Conservation (phyloP, 2,797 vertebrate species). For the Pristis pectinata region DNA sequence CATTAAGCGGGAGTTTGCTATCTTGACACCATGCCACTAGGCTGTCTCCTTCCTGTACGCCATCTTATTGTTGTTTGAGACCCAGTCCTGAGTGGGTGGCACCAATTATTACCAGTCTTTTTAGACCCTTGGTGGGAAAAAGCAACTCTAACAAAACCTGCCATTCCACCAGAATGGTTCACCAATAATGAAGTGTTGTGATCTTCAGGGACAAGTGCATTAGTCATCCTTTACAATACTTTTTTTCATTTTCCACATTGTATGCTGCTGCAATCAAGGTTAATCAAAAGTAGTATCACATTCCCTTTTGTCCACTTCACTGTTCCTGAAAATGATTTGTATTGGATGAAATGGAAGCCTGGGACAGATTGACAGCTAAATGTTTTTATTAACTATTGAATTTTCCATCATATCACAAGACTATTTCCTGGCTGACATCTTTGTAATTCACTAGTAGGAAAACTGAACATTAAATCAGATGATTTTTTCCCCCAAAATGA, state of each 20-base stretch:
- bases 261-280: neutral
- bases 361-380: neutral
- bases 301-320: neutral
- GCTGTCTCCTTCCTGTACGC: neutral
- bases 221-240: neutral
- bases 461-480: neutral
- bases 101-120: constrained; percentile 6
- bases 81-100: neutral
- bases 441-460: neutral
- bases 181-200: neutral
- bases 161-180: neutral
- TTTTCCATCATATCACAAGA: neutral
- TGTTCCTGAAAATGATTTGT: neutral
- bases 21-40: neutral
- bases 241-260: neutral
- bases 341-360: neutral
- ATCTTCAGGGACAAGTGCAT: neutral
- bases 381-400: neutral
- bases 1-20: too few relatives aligned
- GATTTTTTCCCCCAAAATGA: neutral
- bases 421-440: neutral
- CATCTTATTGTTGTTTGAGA: too few relatives aligned
- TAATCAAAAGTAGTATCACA: neutral
- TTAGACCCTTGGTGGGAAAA: neutral
- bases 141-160: neutral